Evolutionary conservation across 2,888 invertebrate genomes (phyloP), one percentile per base, ranked within the genome.

Genomic region (Microctonus brassicae): DNA sequence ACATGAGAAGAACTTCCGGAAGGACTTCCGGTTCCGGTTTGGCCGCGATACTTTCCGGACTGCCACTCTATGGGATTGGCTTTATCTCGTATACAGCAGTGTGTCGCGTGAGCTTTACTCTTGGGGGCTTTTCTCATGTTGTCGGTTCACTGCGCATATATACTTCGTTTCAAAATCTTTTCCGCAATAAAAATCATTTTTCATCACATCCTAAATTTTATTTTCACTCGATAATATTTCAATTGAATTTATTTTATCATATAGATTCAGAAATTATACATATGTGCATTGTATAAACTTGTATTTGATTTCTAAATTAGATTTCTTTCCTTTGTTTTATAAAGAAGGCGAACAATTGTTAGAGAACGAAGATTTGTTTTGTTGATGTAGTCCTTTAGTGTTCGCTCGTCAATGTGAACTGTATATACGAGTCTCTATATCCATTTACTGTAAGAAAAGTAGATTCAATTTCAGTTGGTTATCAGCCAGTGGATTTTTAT

Each of bases 1-100:
- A 79, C 78, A 77, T 77, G 22, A 80, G 72, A 24, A 80, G 73
- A 24, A 78, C 80, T 60, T 77, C 79, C 13, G 80, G 79, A 7
- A 80, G 70, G 20, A 79, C 68, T 70, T 78, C 79, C 53, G 79
- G 77, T 58, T 80, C 80, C 34, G 77, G 78, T 69, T 77, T 79
- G 11, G 69, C 72, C 53, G 76, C 77, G 17, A 70, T 42, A 11
- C 69, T 73, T 33, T 78, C 77, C 52, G 75, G 75, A 52, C 77
- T 74, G 29, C 70, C 68, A 64, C 76, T 75, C 63, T 77, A 77
- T 24, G 74, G 74, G 65, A 78, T 79, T 36, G 77, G 74, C 55
- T 76, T 69, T 7, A 73, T 73, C 62, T 76, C 77, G 6, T 70
- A 73, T 34, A 42, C 67, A 78, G 61, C 52, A 79, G 73, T 74